phyloP scores from a whole-genome alignment of 2,113 vertebrate genomes.

The Hoplias malabaricus region DNA sequence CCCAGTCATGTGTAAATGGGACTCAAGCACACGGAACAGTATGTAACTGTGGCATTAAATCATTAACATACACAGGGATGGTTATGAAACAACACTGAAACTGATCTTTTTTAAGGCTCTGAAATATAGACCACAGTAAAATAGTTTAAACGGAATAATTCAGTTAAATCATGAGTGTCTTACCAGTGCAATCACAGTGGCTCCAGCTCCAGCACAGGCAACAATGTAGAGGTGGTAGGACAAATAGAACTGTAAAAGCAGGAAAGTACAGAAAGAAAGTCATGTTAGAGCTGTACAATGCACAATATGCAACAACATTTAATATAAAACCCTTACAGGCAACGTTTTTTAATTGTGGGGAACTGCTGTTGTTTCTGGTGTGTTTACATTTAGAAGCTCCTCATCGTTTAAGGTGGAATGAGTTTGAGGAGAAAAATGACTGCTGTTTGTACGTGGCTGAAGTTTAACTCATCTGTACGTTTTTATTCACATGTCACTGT shows the following conservation, averaged over 20 bases:
- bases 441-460: no score
- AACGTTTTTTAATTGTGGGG: no score
- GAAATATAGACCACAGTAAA: neutral
- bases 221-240: constrained; percentile 98
- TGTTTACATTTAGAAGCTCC: no score
- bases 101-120: no score
- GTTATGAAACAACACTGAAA: neutral
- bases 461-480: no score
- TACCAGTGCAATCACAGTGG: constrained; percentile 96
- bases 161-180: constrained; percentile 31
- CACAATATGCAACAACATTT: no score
- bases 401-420: no score
- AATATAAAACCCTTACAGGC: no score
- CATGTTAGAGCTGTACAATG: neutral
- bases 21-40: neutral
- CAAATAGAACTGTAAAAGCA: constrained; percentile 87
- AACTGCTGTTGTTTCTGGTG: no score
- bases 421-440: no score
- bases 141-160: neutral
- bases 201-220: constrained; percentile 92
- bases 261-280: neutral
- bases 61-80: neutral
- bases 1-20: neutral
- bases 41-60: neutral
- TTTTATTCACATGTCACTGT: no score